phyloP scores from a whole-genome alignment of 2,888 invertebrate genomes.

The Troglohyphantes excavatus region DNA sequence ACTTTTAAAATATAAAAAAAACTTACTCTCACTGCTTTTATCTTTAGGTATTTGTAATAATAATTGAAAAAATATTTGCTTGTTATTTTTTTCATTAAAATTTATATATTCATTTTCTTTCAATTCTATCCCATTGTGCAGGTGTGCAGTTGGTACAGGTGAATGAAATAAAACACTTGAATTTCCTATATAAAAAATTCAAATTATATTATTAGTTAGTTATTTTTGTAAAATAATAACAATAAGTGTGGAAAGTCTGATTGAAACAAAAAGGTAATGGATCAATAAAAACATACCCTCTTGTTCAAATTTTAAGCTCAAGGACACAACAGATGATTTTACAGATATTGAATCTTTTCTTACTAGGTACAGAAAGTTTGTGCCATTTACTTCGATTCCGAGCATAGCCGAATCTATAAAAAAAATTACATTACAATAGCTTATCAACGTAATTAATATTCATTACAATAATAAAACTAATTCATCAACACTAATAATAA shows the following conservation, averaged over 20 bases:
- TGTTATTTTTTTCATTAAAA: not conserved
- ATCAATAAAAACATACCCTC: conserved; percentile 18
- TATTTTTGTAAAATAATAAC: too few relatives aligned
- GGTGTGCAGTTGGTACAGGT: conserved; percentile 51
- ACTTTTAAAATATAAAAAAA: not conserved
- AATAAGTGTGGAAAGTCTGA: too few relatives aligned
- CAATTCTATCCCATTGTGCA: conserved; percentile 34
- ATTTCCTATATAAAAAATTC: conserved; percentile 20
- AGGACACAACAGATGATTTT: conserved; percentile 29
- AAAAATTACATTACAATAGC: too few relatives aligned
- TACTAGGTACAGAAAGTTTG: conserved; percentile 15
- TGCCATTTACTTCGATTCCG: conserved; percentile 33
- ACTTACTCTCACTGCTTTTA: conserved; percentile 21
- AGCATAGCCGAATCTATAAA: conserved; percentile 21
- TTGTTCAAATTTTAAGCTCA: conserved; percentile 39
- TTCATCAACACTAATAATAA: too few relatives aligned
- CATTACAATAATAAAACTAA: too few relatives aligned
- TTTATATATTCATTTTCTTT: not conserved
- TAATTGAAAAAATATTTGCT: conserved; percentile 30
- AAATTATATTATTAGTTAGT: too few relatives aligned
- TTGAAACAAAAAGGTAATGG: too few relatives aligned
- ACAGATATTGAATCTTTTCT: conserved; percentile 11
- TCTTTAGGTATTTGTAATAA: conserved; percentile 50
- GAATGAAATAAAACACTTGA: conserved; percentile 53
- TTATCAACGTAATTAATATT: too few relatives aligned